phyloP scores from a whole-genome alignment of 2,888 invertebrate species.

The Notodonta ziczac region DNA sequence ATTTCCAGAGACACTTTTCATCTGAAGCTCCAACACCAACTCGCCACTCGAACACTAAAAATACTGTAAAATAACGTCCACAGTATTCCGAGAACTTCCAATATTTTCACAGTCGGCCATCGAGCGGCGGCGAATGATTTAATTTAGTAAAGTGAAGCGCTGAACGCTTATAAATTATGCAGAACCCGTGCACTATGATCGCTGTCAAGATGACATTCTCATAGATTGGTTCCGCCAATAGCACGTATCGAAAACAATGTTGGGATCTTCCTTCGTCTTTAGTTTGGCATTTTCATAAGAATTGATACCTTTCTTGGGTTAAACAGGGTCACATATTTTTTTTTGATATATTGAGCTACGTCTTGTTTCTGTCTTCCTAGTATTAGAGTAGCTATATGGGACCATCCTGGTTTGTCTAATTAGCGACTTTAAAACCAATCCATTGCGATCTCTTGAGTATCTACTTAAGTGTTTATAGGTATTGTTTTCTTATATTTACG shows the following conservation, averaged over 20 bases:
- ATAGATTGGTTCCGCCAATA: neutral
- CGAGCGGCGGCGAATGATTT: constrained; percentile 52
- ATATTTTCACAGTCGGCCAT: constrained; percentile 60
- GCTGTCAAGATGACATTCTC: constrained; percentile 2
- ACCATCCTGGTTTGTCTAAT: too few species aligned
- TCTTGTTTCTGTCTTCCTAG: too few species aligned
- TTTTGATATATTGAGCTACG: too few species aligned
- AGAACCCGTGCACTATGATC: constrained; percentile 13
- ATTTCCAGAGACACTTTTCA: neutral
- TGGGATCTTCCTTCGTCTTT: neutral
- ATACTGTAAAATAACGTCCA: constrained; percentile 1
- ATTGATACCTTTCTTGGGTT: too few species aligned
- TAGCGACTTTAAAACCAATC: too few species aligned
- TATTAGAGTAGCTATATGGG: too few species aligned
- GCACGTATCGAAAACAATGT: neutral
- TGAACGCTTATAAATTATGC: constrained; percentile 55
- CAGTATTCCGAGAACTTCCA: constrained; percentile 41
- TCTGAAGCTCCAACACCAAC: neutral
- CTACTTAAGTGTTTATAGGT: neutral
- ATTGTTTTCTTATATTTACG: too few species aligned
- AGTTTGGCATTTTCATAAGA: too few species aligned
- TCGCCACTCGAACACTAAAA: neutral
- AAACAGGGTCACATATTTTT: too few species aligned
- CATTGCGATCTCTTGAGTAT: neutral
- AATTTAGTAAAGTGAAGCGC: constrained; percentile 69